phyloP scores from a whole-genome alignment of 2,888 invertebrate genomes.

The Amiota communis region DNA sequence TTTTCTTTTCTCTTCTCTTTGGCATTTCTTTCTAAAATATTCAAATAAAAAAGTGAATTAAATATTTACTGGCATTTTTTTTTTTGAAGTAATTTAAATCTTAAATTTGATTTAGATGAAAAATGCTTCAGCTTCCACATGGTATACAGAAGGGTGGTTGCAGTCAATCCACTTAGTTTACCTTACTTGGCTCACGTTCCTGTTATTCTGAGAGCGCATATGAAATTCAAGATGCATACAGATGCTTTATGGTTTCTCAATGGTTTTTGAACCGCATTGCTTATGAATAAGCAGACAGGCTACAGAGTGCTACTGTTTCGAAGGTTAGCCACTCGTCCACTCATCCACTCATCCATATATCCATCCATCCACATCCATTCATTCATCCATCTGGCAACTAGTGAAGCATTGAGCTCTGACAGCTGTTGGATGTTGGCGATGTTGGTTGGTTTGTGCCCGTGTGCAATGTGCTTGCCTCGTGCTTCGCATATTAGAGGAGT shows the following conservation, averaged over 20 bases:
- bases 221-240: not conserved
- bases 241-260: slow-evolving; percentile 5
- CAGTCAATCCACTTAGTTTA: too few relatives aligned
- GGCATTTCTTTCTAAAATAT: too few relatives aligned
- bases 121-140: too few relatives aligned
- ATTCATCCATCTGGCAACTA: not conserved
- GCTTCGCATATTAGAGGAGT: slow-evolving; percentile 42
- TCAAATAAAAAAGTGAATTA: too few relatives aligned
- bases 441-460: slow-evolving; percentile 12
- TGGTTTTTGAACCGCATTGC: slow-evolving; percentile 31
- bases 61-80: too few relatives aligned
- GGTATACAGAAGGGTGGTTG: too few relatives aligned
- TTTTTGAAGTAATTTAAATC: too few relatives aligned
- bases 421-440: slow-evolving; percentile 41
- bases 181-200: too few relatives aligned
- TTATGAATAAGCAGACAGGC: slow-evolving; percentile 40
- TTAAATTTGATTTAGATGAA: too few relatives aligned
- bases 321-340: not conserved
- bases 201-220: not conserved
- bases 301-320: slow-evolving; percentile 24
- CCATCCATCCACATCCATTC: not conserved
- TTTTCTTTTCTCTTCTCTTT: too few relatives aligned
- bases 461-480: not conserved
- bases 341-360: not conserved
- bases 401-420: slow-evolving; percentile 41